Conservation (phyloP, 2,797 vertebrate species). For the Sebastes itinus region DNA sequence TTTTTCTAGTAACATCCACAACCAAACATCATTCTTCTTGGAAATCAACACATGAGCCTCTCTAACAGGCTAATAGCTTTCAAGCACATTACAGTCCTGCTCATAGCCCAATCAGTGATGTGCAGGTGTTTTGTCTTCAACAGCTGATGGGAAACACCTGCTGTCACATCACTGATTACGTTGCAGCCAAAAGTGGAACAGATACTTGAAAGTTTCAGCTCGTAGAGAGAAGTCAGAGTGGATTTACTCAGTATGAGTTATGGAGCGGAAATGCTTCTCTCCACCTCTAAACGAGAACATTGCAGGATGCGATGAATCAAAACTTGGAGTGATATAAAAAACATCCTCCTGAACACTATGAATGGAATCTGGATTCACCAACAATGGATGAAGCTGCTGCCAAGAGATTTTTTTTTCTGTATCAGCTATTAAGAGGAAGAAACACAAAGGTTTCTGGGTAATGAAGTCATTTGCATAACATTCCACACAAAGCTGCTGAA, state of each 20-base stretch:
- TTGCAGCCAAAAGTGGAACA: constrained; percentile 8
- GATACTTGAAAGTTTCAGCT: constrained; percentile 7
- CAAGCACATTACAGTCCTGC: not conserved
- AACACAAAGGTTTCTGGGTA: constrained; percentile 37
- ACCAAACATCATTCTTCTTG: not conserved
- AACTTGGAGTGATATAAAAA: constrained; percentile 55
- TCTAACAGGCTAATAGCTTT: not conserved
- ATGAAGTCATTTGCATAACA: constrained; percentile 44
- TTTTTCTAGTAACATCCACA: not conserved
- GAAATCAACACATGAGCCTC: not conserved
- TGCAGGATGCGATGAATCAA: constrained; percentile 62
- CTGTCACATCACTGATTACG: constrained; percentile 9
- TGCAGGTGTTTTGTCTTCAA: constrained; percentile 36
- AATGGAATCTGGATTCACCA: constrained; percentile 49
- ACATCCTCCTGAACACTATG: constrained; percentile 53
- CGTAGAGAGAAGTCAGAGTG: not conserved
- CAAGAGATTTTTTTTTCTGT: constrained; percentile 23
- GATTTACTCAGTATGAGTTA: not conserved
- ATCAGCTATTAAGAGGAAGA: constrained; percentile 36
- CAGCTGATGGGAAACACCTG: constrained; percentile 47
- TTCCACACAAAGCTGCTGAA: constrained; percentile 9
- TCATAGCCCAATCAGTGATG: not conserved
- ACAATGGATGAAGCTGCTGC: constrained; percentile 60
- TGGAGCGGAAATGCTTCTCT: not conserved
- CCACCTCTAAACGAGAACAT: constrained; percentile 14